Evolutionary conservation across 2,888 invertebrate genomes (phyloP), one percentile per base, ranked within the genome.

Genomic region (Philereme transversata): DNA sequence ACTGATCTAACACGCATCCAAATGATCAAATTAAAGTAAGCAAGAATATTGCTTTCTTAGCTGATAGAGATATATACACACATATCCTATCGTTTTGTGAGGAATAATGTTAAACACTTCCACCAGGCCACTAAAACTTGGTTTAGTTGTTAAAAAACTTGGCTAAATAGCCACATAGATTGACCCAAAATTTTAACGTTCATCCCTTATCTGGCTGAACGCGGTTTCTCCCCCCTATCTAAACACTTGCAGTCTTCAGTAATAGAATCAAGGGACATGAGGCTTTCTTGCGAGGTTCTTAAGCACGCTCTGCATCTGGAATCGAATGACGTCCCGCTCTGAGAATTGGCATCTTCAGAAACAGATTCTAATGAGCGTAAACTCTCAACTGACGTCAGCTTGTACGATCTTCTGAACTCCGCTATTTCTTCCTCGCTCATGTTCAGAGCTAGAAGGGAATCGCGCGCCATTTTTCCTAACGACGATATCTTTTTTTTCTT

Each of bases 351-450:
- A 49, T 92, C 91, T 61, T 93, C 93, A 0, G 92, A 92, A 0
- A 93, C 92, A 0, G 92, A 92, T 40, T 92, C 92, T 3, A 93
- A 59, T 0, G 92, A 92, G 11, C 75, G 78, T 4, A 92, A 63
- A 69, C 92, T 92, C 53, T 93, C 93, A 0, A 91, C 87, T 0
- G 92, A 92, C 0, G 92, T 91, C 0, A 90, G 62, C 67, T 90
- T 90, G 50, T 91, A 90, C 0, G 91, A 90, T 0, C 88, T 73
- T 41, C 91, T 74, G 38, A 92, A 89, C 11, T 92, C 92, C 0
- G 88, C 87, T 3, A 92, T 89, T 9, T 92, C 93, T 3, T 92
- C 92, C 4, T 92, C 92, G 8, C 84, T 87, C 88, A 92, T 90
- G 64, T 93, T 92, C 5, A 93, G 64, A 0, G 92, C 92, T 11